phyloP scores from a whole-genome alignment of 2,113 vertebrate genomes.

The Rhagologus leucostigma region DNA sequence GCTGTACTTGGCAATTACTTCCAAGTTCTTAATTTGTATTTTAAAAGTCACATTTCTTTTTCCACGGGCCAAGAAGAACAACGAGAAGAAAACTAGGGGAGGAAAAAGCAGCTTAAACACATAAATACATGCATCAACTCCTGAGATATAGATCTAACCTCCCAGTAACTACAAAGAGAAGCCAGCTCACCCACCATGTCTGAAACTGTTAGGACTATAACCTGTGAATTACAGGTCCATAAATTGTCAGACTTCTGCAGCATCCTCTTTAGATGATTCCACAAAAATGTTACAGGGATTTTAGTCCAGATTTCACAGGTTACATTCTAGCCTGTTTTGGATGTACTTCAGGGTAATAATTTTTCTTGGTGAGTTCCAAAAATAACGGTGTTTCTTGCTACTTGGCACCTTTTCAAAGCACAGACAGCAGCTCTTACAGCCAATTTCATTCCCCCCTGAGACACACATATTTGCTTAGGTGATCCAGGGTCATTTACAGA shows the following conservation, averaged over 20 bases:
- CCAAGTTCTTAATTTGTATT: not conserved
- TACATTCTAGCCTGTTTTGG: not conserved
- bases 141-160: slow-evolving; percentile 3
- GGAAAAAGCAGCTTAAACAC: not conserved
- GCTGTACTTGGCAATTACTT: not conserved
- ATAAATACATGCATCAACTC: not conserved
- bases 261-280: not conserved
- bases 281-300: not conserved
- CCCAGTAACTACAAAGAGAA: slow-evolving; percentile 7
- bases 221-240: not conserved
- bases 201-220: not conserved
- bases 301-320: not conserved
- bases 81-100: not conserved
- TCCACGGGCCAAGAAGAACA: not conserved
- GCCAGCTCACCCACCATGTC: not conserved
- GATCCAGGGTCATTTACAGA: not conserved
- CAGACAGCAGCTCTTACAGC: not conserved
- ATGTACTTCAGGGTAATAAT: not conserved
- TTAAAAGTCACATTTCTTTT: not conserved
- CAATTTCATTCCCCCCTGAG: not conserved
- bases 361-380: slow-evolving; percentile 10
- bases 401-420: slow-evolving; percentile 22
- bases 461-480: not conserved
- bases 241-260: not conserved
- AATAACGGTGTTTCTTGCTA: not conserved